Percentiles rank a stretch among this genome's conserved stretches.
Evolutionary conservation across 2,797 vertebrate genomes (phyloP).

Genomic region (Florisuga fusca): DNA sequence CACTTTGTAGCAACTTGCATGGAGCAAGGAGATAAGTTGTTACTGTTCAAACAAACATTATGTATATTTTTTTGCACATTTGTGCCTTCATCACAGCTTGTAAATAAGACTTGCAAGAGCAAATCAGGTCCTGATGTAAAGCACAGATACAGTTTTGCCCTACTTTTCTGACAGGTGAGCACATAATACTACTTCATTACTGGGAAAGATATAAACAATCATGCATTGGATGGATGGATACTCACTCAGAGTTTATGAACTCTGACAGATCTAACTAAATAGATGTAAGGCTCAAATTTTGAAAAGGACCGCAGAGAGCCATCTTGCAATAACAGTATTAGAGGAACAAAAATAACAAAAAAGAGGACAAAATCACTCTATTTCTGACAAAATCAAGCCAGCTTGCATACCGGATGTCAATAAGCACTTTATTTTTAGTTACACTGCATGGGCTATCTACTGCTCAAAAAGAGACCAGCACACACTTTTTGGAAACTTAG

Average conservation of each 20-base stretch:
- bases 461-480: neutral
- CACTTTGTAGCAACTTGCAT: neutral
- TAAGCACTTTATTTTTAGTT: accelerated
- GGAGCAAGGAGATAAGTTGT: neutral
- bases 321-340: neutral
- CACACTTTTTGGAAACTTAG: neutral
- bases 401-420: neutral
- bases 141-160: neutral
- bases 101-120: neutral
- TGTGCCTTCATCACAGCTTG: neutral
- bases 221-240: neutral
- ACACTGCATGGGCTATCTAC: accelerated
- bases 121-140: neutral
- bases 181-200: neutral
- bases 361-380: neutral
- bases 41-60: neutral
- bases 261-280: neutral
- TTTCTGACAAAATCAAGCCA: neutral
- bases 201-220: neutral
- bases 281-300: neutral
- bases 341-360: neutral
- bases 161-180: neutral
- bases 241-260: neutral
- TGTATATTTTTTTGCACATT: neutral
- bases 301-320: neutral